Conservation (phyloP, 35 echinoderm and acorn worm genomes). For the Patiria miniata region DNA sequence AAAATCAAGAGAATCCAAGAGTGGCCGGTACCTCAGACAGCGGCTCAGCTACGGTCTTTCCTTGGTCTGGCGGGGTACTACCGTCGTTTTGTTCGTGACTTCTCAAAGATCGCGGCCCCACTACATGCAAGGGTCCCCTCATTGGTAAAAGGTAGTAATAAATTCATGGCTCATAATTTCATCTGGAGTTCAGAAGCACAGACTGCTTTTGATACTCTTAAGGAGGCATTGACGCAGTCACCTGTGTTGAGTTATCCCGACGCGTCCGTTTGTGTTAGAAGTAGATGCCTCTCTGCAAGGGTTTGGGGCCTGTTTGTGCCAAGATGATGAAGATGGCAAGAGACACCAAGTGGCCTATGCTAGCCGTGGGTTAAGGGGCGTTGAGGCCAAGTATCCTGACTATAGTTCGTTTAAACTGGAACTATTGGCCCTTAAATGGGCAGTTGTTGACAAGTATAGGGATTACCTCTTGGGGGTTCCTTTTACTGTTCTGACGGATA, state of each 20-base stretch:
- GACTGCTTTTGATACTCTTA: conserved; percentile 41
- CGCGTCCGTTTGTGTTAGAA: conserved; percentile 15
- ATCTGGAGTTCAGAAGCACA: conserved; percentile 50
- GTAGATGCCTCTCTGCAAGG: conserved; percentile 41
- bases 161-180: conserved; percentile 21
- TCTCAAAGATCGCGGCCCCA: conserved; percentile 43
- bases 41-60: conserved; percentile 45
- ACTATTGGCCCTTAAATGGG: conserved; percentile 45
- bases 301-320: conserved; percentile 32
- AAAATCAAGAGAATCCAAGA: conserved; percentile 36
- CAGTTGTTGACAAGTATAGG: conserved; percentile 74
- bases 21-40: conserved; percentile 45
- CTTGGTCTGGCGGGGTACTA: conserved; percentile 52
- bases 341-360: conserved; percentile 45
- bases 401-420: conserved; percentile 50
- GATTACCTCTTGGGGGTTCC: conserved; percentile 42
- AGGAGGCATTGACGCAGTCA: conserved; percentile 20
- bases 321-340: conserved; percentile 2
- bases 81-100: conserved; percentile 43
- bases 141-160: neutral
- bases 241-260: conserved; percentile 37
- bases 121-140: neutral
- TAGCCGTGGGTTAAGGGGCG: conserved; percentile 47
- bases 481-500: conserved; percentile 52
- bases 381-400: conserved; percentile 55